Evolutionary conservation across 2,113 vertebrate species (phyloP), one percentile per base, ranked within the genome.

Genomic region (Spea bombifrons): DNA sequence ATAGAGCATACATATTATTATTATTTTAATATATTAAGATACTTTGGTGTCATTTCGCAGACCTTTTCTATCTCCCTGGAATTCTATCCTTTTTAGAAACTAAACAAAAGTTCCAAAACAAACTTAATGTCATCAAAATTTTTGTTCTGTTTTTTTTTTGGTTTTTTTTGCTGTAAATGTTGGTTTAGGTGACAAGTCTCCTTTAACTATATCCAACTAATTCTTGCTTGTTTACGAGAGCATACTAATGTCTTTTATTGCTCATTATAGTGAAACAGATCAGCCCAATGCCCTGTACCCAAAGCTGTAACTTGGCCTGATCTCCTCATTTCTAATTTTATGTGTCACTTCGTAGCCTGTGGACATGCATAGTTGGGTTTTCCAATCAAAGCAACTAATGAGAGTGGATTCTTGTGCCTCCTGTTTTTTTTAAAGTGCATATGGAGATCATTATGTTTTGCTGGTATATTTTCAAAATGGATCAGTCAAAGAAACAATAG

Each of bases 301-400:
- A 65, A n/a, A 30, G 15, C n/a, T 45, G 52, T 76, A 44, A 66
- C 13, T 10, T 64, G 48, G 49, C 75, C 5, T 46, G 30, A 46
- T 75, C 67, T 76, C 65, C 65, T 76, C 16, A 13, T 13, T 67
- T 50, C 43, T 76, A 68, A 57, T 68, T 76, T 68, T 76, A 76
- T 68, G 50, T 57, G 64, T 76, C 59, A 68, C 12, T n/a, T 15
- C 52, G 12, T 49, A 46, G 43, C 50, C 50, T 45, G 12, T 8
- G 15, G 75, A 45, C 43, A 59, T 7, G 52, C 15, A 7, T 48
- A 45, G 49, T 76, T 30, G 5, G 15, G 4, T 68, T 67, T 68
- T 67, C 8, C 16, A 68, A 68, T 76, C 52, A 68, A 53, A 57
- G 65, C 43, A 10, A 50, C 13, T 70, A 76, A 76, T 45, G 12